Evolutionary conservation across 2,888 invertebrate species (phyloP).

Genomic region (Quadroppia sp.): DNA sequence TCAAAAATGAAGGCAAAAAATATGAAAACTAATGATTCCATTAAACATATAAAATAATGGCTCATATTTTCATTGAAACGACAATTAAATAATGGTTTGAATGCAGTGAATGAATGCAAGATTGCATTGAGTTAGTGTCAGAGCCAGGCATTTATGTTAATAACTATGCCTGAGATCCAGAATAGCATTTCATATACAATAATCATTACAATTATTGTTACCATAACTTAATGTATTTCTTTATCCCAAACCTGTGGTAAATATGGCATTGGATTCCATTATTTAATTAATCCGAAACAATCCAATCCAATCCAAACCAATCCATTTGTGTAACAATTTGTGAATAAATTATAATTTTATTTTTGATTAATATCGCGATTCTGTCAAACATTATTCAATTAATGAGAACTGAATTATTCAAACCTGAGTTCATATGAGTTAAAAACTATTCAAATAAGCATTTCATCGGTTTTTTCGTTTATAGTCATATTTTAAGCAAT

Average conservation of each 20-base stretch:
- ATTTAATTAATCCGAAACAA: conserved; percentile 1
- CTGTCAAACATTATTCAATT: background rate
- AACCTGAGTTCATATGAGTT: background rate
- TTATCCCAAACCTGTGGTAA: background rate
- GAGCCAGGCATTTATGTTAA: background rate
- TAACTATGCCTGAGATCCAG: background rate
- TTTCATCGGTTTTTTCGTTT: background rate
- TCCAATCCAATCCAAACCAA: background rate
- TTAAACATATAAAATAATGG: conserved; percentile 1
- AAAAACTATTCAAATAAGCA: background rate
- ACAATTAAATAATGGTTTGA: conserved; percentile 13
- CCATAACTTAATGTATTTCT: background rate
- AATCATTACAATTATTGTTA: background rate
- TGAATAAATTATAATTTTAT: background rate
- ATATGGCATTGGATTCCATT: background rate
- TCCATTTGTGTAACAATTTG: background rate
- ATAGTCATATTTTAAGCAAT: too few relatives aligned
- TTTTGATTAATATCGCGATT: background rate
- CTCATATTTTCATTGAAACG: conserved; percentile 5
- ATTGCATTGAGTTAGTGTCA: background rate
- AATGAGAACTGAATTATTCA: background rate
- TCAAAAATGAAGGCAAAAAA: background rate
- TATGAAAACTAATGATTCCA: conserved; percentile 25
- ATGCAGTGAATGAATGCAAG: background rate
- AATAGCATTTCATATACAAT: background rate